These are phyloP conservation scores for Chondrilla cf. caribensis DNA, from an alignment of 37 sponge, comb jelly and placozoan genomes.

Conservation along the genomic window DNA sequence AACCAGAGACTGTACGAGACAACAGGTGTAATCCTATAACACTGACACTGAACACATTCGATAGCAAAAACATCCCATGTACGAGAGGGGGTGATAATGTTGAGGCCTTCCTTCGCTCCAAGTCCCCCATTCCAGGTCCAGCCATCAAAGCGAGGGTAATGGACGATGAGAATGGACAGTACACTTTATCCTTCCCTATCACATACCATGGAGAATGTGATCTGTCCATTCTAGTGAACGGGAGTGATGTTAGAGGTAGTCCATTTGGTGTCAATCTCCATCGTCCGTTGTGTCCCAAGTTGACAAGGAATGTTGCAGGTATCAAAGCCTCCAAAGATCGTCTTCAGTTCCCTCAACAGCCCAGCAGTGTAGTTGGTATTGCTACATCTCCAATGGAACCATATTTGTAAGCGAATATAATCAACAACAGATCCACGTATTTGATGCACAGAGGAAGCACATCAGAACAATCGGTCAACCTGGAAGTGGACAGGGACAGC, in stretches of 20 bases:
- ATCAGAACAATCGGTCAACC: not conserved
- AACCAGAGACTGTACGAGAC: not conserved
- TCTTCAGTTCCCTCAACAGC: not conserved
- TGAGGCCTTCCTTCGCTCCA: not conserved
- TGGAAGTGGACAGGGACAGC: not conserved
- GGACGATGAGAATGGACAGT: not conserved
- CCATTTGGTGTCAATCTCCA: not conserved
- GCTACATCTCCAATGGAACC: conserved; percentile 1
- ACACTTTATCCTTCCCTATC: not conserved
- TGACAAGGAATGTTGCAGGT: too few relatives aligned
- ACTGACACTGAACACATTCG: not conserved
- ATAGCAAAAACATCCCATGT: not conserved
- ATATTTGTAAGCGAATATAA: not conserved
- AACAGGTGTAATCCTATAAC: not conserved
- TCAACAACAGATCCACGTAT: not conserved
- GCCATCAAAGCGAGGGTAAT: not conserved
- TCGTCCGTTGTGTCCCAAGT: too few relatives aligned
- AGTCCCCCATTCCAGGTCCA: not conserved
- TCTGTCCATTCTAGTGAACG: not conserved
- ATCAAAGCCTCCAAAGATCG: not conserved
- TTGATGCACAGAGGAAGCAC: not conserved
- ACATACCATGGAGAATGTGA: conserved; percentile 4
- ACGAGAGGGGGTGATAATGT: not conserved
- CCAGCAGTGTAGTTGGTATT: not conserved
- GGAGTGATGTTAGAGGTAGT: not conserved